Conservation (phyloP, 2,888 invertebrate species). For the Venusia cambrica region DNA sequence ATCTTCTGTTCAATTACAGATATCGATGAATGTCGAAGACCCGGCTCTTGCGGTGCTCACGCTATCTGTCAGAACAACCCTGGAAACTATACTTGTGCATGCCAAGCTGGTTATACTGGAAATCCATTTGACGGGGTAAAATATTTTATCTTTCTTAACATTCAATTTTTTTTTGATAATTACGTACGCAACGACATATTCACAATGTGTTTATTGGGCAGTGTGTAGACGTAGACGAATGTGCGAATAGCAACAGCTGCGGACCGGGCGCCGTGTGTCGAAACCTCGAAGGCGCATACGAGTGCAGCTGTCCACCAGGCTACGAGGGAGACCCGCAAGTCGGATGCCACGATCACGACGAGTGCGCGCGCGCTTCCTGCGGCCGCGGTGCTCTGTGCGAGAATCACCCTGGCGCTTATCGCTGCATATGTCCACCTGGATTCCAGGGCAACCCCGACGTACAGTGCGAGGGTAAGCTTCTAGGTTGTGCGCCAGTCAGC, state of each 20-base stretch:
- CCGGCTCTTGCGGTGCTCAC: conserved; percentile 90
- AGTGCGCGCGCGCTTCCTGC: conserved; percentile 88
- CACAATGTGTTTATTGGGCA: conserved; percentile 52
- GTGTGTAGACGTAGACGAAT: conserved; percentile 94
- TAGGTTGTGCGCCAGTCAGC: conserved; percentile 32
- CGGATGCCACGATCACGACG: conserved; percentile 88
- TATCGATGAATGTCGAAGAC: conserved; percentile 92
- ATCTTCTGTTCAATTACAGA: conserved; percentile 81
- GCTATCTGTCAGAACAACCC: conserved; percentile 90
- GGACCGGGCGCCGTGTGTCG: conserved; percentile 89
- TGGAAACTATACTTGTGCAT: conserved; percentile 93
- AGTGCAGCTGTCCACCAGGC: conserved; percentile 92
- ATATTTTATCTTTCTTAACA: conserved; percentile 1
- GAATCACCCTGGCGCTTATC: conserved; percentile 89
- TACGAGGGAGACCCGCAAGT: conserved; percentile 89
- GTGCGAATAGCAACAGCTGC: conserved; percentile 86
- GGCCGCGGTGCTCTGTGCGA: conserved; percentile 90
- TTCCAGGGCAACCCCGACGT: conserved; percentile 89
- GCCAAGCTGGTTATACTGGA: conserved; percentile 91
- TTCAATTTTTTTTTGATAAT: conserved; percentile 1
- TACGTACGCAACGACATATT: too few species aligned
- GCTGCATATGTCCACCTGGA: conserved; percentile 91
- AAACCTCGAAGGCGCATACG: conserved; percentile 89
- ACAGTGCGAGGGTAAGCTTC: conserved; percentile 86
- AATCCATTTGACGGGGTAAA: conserved; percentile 84